Evolutionary conservation across 2,113 vertebrate genomes (phyloP).

Genomic region (Axis porcinus): DNA sequence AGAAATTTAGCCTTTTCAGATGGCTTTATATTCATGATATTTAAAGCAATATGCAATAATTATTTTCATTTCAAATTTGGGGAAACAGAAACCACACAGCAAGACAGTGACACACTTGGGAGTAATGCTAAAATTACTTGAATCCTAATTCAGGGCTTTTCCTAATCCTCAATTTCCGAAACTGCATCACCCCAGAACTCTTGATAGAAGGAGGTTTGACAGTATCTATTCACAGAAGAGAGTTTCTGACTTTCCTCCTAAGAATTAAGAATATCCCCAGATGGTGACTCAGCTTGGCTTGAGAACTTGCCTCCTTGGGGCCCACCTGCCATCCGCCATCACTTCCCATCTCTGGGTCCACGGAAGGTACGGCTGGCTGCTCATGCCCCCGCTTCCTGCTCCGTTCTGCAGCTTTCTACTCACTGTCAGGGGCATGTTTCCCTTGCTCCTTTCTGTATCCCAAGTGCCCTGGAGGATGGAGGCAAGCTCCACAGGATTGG

Average conservation of each 20-base stretch:
- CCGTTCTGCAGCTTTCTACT: neutral
- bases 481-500: neutral
- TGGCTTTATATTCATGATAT: neutral
- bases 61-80: constrained; percentile 3
- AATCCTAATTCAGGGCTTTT: neutral
- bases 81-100: neutral
- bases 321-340: neutral
- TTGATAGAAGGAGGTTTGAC: neutral
- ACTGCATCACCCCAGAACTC: neutral
- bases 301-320: neutral
- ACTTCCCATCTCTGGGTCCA: neutral
- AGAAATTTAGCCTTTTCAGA: neutral
- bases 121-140: neutral
- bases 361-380: neutral
- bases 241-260: neutral
- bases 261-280: neutral
- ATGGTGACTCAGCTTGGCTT: neutral
- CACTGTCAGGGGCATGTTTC: accelerated
- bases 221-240: neutral
- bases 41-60: neutral
- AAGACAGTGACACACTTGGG: neutral
- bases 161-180: neutral
- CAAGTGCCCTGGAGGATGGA: neutral
- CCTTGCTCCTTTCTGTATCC: neutral
- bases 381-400: too few species aligned